These are phyloP conservation scores for Podilymbus podiceps DNA, from an alignment of 2,113 vertebrate genomes.

Conservation along the genomic window DNA sequence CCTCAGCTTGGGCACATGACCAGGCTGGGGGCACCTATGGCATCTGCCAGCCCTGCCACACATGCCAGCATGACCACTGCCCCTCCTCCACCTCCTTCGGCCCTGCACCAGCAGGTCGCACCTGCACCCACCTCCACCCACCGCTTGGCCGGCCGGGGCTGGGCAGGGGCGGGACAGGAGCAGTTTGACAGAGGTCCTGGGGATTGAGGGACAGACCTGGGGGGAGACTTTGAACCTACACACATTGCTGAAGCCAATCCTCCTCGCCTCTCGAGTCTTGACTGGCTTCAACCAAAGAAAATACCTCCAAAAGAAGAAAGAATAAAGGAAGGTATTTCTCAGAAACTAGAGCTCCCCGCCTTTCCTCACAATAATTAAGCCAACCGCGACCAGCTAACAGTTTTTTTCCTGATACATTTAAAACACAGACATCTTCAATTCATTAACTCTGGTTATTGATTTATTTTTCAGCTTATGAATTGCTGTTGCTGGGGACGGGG, in stretches of 20 bases:
- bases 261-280: not conserved
- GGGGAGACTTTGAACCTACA: not conserved
- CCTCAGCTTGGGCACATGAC: fast-evolving
- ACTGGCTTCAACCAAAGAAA: not conserved
- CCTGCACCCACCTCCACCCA: not conserved
- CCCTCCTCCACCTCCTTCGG: not conserved
- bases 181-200: not conserved
- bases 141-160: fast-evolving
- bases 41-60: not conserved
- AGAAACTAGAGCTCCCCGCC: not conserved
- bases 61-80: not conserved
- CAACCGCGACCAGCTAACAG: not conserved
- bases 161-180: not conserved
- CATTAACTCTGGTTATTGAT: conserved; percentile 62
- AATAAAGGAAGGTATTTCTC: not conserved
- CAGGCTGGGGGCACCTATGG: not conserved
- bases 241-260: not conserved
- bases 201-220: not conserved
- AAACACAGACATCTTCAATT: conserved; percentile 62
- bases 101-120: not conserved
- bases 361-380: not conserved
- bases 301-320: not conserved
- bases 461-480: conserved; percentile 61
- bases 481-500: conserved; percentile 10
- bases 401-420: conserved; percentile 15